Percentiles rank a stretch among this genome's conserved stretches.
These are phyloP conservation scores for Ganaspis brasiliensis DNA, from an alignment of 2,888 invertebrate species.

Conservation along the genomic window DNA sequence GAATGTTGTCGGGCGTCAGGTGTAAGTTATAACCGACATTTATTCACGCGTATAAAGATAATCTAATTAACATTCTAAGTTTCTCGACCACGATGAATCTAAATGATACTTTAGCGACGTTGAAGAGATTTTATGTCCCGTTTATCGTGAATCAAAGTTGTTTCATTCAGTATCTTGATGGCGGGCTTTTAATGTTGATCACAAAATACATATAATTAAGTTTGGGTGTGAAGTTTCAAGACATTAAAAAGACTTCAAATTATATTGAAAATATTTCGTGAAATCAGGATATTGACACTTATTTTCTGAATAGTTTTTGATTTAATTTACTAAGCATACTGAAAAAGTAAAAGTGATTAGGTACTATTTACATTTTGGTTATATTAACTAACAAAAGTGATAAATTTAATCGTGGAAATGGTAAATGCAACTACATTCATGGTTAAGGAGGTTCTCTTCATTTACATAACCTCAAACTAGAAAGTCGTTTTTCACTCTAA, in stretches of 20 bases:
- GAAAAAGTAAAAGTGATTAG: too few relatives aligned
- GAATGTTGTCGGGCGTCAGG: constrained; percentile 9
- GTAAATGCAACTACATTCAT: too few relatives aligned
- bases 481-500: too few relatives aligned
- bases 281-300: too few relatives aligned
- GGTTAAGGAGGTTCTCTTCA: too few relatives aligned
- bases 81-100: constrained; percentile 27
- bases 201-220: background rate
- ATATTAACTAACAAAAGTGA: too few relatives aligned
- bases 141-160: constrained; percentile 54
- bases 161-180: constrained; percentile 44
- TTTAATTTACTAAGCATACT: too few relatives aligned
- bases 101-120: constrained; percentile 19
- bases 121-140: constrained; percentile 45
- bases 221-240: constrained; percentile 18
- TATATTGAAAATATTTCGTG: background rate
- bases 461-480: too few relatives aligned
- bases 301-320: too few relatives aligned
- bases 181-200: constrained; percentile 21
- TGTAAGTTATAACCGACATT: constrained; percentile 30
- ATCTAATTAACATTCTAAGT: constrained; percentile 34
- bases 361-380: too few relatives aligned
- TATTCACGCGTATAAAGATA: constrained; percentile 18
- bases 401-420: too few relatives aligned
- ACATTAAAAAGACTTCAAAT: background rate